phyloP scores from a whole-genome alignment of 2,797 vertebrate species.

The Hoplostethus mediterraneus region DNA sequence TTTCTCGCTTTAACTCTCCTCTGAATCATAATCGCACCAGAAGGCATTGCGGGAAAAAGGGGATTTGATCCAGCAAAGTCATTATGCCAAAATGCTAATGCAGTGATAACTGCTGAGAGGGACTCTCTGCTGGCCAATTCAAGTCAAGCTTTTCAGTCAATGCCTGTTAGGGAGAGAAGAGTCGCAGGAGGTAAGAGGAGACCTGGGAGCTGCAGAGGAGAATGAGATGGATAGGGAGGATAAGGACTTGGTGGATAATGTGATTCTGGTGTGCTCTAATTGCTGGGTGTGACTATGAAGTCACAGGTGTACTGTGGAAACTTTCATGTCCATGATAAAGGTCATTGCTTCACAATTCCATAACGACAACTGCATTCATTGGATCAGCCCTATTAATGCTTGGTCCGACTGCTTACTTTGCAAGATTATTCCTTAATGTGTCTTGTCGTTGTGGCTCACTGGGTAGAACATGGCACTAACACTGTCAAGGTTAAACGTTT shows the following conservation, averaged over 20 bases:
- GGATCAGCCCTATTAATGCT: slow-evolving; percentile 6
- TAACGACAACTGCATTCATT: neutral
- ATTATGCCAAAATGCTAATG: slow-evolving; percentile 54
- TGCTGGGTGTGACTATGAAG: slow-evolving; percentile 46
- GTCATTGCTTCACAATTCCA: slow-evolving; percentile 16
- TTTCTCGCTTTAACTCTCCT: slow-evolving; percentile 52
- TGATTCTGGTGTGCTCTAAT: slow-evolving; percentile 43
- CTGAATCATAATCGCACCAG: slow-evolving; percentile 47
- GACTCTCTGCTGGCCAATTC: slow-evolving; percentile 18
- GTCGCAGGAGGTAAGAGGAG: slow-evolving; percentile 23
- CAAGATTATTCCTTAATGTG: neutral
- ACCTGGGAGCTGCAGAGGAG: slow-evolving; percentile 27
- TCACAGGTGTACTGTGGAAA: slow-evolving; percentile 30
- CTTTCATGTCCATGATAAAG: slow-evolving; percentile 26
- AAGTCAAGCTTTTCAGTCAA: slow-evolving; percentile 31
- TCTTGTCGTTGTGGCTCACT: neutral
- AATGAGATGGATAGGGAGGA: slow-evolving; percentile 31
- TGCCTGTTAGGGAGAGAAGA: slow-evolving; percentile 11
- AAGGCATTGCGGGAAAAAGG: slow-evolving; percentile 65
- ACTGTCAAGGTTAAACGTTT: neutral
- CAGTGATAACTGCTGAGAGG: slow-evolving; percentile 27
- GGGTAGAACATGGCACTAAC: neutral
- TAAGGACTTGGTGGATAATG: slow-evolving; percentile 43
- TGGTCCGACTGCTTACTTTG: neutral
- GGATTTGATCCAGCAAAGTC: slow-evolving; percentile 27